These are phyloP conservation scores for Nannoperca australis DNA, from an alignment of 2,797 vertebrate species.

Conservation along the genomic window DNA sequence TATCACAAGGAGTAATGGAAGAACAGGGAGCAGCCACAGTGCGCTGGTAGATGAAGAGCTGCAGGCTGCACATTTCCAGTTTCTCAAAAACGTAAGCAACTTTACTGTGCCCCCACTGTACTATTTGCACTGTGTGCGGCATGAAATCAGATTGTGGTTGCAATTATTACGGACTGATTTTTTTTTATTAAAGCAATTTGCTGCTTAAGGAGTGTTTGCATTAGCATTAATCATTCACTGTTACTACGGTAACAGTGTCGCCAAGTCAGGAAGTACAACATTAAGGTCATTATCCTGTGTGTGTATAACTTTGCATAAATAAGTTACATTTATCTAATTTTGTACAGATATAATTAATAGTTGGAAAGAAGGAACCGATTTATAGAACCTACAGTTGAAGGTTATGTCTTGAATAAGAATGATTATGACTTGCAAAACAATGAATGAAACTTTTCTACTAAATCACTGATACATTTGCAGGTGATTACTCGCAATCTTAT, in stretches of 20 bases:
- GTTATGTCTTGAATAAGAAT: background rate
- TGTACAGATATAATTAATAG: background rate
- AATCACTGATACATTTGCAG: background rate
- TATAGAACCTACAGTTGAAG: too few relatives aligned
- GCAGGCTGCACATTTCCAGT: background rate
- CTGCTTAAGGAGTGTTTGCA: background rate
- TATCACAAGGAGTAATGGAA: background rate
- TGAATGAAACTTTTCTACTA: background rate
- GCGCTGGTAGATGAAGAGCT: background rate
- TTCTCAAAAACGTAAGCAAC: background rate
- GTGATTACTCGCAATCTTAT: background rate
- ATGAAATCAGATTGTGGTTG: background rate
- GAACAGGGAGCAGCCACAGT: background rate
- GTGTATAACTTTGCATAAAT: background rate
- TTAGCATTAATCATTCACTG: background rate
- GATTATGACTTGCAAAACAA: background rate
- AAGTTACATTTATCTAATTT: too few relatives aligned
- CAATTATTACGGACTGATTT: background rate
- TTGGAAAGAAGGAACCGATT: background rate
- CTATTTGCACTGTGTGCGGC: background rate
- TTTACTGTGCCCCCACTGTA: background rate
- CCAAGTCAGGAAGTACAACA: background rate
- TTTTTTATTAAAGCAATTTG: slow-evolving; percentile 5
- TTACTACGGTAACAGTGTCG: background rate
- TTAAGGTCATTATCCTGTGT: background rate